Conservation (phyloP, 2,113 vertebrate genomes). For the Trichechus manatus region DNA sequence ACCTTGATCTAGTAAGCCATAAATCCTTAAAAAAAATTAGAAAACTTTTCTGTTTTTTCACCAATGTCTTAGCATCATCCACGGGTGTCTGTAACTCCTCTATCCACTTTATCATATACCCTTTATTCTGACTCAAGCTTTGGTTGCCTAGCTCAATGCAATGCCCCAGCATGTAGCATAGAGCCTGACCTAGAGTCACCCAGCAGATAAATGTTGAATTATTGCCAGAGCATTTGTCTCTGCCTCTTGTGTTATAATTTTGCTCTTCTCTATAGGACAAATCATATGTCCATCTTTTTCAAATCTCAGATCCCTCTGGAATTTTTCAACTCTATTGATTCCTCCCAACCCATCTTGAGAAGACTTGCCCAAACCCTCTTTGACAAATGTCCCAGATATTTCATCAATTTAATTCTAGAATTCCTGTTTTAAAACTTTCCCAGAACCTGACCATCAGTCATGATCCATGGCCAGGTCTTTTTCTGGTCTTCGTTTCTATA, state of each 20-base stretch:
- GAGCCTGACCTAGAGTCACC: background rate
- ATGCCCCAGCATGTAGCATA: rapidly evolving
- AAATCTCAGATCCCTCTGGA: background rate
- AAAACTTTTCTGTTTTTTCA: background rate
- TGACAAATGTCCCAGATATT: background rate
- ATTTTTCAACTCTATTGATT: background rate
- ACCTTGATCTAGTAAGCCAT: background rate
- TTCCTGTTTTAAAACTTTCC: background rate
- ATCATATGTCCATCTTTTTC: background rate
- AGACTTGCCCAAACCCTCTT: background rate
- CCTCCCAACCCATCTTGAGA: background rate
- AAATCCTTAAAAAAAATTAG: background rate
- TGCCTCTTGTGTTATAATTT: background rate
- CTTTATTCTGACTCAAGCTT: background rate
- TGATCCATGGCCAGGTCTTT: background rate
- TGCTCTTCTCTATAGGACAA: background rate
- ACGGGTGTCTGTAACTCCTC: background rate
- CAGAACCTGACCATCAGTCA: background rate
- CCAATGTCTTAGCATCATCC: background rate
- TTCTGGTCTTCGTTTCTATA: background rate
- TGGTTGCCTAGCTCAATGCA: background rate
- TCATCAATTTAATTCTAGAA: background rate
- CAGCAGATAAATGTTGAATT: background rate
- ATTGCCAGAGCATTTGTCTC: background rate
- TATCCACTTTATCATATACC: rapidly evolving